A percentile compares a stretch with the other conserved stretches of the same genome.
Evolutionary conservation across 2,113 vertebrate genomes (phyloP).

Genomic region (Acanthisitta chloris): DNA sequence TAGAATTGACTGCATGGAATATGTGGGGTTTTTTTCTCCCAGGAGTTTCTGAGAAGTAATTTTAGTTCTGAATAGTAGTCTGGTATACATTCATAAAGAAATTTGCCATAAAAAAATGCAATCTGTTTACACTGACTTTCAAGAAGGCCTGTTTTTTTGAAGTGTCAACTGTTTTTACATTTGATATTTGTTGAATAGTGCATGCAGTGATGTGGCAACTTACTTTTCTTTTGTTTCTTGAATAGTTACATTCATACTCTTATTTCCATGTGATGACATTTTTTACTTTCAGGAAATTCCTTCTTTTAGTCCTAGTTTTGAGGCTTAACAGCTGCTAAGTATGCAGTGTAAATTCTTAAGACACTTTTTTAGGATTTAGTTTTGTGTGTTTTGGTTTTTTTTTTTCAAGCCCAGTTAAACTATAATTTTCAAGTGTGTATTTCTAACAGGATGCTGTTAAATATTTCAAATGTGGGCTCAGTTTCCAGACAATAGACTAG

Average conservation of each 20-base stretch:
- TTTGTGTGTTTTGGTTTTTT: background rate
- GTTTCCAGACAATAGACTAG: background rate
- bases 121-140: background rate
- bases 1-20: background rate
- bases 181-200: background rate
- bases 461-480: background rate
- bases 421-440: background rate
- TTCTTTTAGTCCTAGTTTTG: background rate
- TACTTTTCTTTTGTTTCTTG: background rate
- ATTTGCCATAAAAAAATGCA: background rate
- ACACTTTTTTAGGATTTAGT: background rate
- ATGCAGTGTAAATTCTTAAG: background rate
- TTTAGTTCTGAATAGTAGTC: background rate
- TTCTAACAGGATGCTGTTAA: background rate
- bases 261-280: background rate
- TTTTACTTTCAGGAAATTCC: background rate
- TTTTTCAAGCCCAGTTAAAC: background rate
- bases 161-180: background rate
- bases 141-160: background rate
- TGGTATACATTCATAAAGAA: background rate
- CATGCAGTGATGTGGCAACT: background rate
- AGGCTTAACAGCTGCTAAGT: background rate
- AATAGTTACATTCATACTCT: background rate
- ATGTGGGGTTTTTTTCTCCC: rapidly evolving
- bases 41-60: background rate